Base-by-base conservation (phyloP, 2,888 invertebrate genomes). In the Cantharis rustica region DNA sequence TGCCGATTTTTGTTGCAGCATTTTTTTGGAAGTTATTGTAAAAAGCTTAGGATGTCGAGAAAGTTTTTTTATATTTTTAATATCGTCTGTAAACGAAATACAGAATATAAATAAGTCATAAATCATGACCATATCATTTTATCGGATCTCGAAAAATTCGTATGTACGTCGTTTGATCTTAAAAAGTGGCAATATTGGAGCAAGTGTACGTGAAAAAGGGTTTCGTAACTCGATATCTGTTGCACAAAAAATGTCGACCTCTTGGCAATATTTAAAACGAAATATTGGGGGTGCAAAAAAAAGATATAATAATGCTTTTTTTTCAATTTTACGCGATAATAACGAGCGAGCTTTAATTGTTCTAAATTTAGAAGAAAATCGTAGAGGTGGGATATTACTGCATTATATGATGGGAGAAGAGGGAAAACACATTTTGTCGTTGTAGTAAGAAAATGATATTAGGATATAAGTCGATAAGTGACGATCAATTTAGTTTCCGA, bases 401-500 rank as follows among this genome's bases (percentile, higher is more conserved):
- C 4, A 17, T n/a, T n/a, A n/a, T n/a, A n/a, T n/a, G n/a, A n/a
- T 23, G 23, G 23, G 27, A 27, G 3, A n/a, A 47, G 47, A 47
- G 47, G 47, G n/a, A 47, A 47, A 47, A 47, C 47, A 47, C n/a
- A 47, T 47, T 47, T 47, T n/a, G 31, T 31, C 13, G 47, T n/a
- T 47, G 47, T 47, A 47, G 47, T 47, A 47, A 47, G n/a, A 47
- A 31, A 47, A n/a, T 47, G n/a, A 47, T 47, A 13, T 47, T 47
- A 47, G 47, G 47, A 47, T 47, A 47, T 47, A 69, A 70, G 26
- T 47, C 74, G 64, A 74, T 70, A 70, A 74, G 66, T 31, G 70
- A 61, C 47, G 16, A 64, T 74, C 74, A 74, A 70, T 74, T 74
- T 74, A 16, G 16, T 20, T 27, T 31, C 66, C 47, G 61, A 66